Evolutionary conservation across 2,888 invertebrate genomes (phyloP), one percentile per base, ranked within the genome.

Genomic region (Drosophila planitibia): DNA sequence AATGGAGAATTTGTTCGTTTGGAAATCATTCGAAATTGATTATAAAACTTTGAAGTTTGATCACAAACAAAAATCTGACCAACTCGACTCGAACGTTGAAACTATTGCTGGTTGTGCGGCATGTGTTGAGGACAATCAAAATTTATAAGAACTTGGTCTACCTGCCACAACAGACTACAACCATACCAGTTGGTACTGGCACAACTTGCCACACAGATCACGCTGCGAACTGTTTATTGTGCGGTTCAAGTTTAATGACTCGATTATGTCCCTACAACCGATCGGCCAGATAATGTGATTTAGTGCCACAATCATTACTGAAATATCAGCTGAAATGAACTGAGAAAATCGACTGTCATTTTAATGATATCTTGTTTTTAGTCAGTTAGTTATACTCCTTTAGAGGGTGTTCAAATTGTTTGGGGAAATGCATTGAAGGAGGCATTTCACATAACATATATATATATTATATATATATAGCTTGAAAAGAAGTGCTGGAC

Each of bases 341-440:
- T 14, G 22, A 22, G 7, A 12, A 4, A 12, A 4, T 22, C 47
- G 14, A 3, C 3, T 47, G 22, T 7, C 14, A 47, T 7, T 22
- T 14, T 1, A 22, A 14, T 47, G 14, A 14, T 4, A 47, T 47
- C 14, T 22, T 14, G 4, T 28, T 28, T 28, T 28, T 28, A 41
- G 41, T 10, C 10, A 10, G 4, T 41, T 10, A 10, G 10, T 41
- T 10, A 39, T 19, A 9, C 7, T 9, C 9, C n/a, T 4, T 41
- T 10, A 10, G n/a, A 0, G n/a, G 3, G 0, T 10, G 39, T n/a
- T n/a, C 0, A n/a, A 10, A n/a, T 2, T 41, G 5, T 22, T 12
- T 44, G n/a, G n/a, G n/a, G 0, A 12, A 22, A 22, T 12, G 4
- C 10, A 41, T 41, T 41, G 10, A n/a, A 4, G n/a, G 10, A 1